These are phyloP conservation scores for Ifrita kowaldi DNA, from an alignment of 2,113 vertebrate genomes.

Conservation along the genomic window DNA sequence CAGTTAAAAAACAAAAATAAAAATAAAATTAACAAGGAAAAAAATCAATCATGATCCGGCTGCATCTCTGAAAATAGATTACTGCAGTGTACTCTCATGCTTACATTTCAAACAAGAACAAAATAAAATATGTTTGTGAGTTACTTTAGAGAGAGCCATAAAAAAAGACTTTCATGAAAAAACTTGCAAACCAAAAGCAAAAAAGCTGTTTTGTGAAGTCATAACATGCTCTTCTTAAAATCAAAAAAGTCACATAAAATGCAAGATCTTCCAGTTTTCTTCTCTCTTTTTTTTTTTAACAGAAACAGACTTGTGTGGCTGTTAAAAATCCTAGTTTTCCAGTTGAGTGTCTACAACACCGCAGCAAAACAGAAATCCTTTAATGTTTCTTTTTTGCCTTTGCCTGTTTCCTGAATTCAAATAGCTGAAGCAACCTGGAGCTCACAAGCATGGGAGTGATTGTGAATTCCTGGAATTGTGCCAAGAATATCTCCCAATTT, in stretches of 20 bases:
- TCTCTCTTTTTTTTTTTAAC: background rate
- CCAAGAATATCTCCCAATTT: slow-evolving; percentile 34
- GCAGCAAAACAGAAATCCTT: slow-evolving; percentile 54
- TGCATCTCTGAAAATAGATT: slow-evolving; percentile 24
- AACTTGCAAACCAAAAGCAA: background rate
- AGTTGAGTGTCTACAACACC: slow-evolving; percentile 2
- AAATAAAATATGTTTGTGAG: slow-evolving; percentile 12
- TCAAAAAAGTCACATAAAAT: background rate
- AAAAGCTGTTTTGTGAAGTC: background rate
- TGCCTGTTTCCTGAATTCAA: slow-evolving; percentile 60
- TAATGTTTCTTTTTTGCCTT: slow-evolving; percentile 53
- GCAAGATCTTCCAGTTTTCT: background rate
- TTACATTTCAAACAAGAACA: background rate
- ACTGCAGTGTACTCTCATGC: background rate
- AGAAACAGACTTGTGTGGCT: slow-evolving; percentile 27
- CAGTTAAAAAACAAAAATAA: slow-evolving; percentile 33
- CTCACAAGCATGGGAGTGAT: slow-evolving; percentile 40
- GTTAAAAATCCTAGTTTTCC: slow-evolving; percentile 39
- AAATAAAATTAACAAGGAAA: slow-evolving; percentile 19
- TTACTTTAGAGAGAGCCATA: background rate
- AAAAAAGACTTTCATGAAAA: background rate
- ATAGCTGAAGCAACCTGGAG: slow-evolving; percentile 30
- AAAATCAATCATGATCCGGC: slow-evolving; percentile 9
- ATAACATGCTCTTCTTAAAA: background rate
- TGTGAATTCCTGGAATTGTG: slow-evolving; percentile 24